phyloP scores from a whole-genome alignment of 2,888 invertebrate species.

The Lathronympha strigana region DNA sequence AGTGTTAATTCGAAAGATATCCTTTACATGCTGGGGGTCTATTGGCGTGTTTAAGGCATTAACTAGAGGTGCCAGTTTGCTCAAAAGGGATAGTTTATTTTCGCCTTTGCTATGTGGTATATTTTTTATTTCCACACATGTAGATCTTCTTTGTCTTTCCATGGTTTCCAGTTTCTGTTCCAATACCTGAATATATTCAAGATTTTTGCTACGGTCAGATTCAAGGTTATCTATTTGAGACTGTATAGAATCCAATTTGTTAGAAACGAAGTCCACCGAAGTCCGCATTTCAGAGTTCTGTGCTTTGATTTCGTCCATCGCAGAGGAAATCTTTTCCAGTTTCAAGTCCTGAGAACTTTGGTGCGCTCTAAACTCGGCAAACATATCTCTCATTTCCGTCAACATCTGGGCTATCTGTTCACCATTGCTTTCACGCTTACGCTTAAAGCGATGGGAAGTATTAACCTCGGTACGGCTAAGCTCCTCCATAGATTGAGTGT shows the following conservation, averaged over 20 bases:
- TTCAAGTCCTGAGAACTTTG: not conserved
- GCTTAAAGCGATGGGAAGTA: not conserved
- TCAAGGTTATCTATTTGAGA: not conserved
- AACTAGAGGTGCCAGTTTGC: not conserved
- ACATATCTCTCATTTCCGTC: not conserved
- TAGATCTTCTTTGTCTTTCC: not conserved
- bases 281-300: too few relatives aligned
- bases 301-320: too few relatives aligned
- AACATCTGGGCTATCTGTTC: not conserved
- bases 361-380: not conserved
- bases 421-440: not conserved
- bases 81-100: not conserved
- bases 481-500: not conserved
- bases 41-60: not conserved
- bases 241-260: too few relatives aligned
- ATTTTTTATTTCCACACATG: not conserved
- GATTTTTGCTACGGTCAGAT: not conserved
- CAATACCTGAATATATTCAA: not conserved
- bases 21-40: too few relatives aligned
- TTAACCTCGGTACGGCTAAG: not conserved
- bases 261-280: too few relatives aligned
- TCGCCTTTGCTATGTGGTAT: not conserved
- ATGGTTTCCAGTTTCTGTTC: not conserved
- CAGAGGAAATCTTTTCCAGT: not conserved
- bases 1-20: too few relatives aligned